A percentile compares a stretch with the other conserved stretches of the same genome.
Evolutionary conservation across 2,113 vertebrate genomes (phyloP).

Genomic region (Coracopsis vasa): DNA sequence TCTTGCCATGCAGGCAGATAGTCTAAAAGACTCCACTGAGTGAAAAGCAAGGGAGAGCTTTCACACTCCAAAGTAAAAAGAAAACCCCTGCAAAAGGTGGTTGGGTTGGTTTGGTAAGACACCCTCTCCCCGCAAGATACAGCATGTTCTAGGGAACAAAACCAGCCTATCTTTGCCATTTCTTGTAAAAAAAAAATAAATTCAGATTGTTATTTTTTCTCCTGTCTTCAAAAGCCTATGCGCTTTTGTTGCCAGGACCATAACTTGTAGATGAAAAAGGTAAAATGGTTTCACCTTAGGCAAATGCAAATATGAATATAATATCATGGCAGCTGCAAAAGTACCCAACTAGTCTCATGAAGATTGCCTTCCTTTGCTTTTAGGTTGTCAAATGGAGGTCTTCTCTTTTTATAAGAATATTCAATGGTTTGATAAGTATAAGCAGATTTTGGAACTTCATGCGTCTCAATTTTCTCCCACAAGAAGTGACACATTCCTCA

Average conservation of each 20-base stretch:
- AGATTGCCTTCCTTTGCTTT: not conserved
- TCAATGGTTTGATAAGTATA: not conserved
- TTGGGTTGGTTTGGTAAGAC: not conserved
- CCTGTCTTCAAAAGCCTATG: not conserved
- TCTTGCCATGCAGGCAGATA: not conserved
- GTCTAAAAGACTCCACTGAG: not conserved
- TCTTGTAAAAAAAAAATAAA: not conserved
- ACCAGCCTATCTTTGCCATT: not conserved
- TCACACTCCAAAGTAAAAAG: not conserved
- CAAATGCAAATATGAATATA: not conserved
- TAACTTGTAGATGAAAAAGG: not conserved
- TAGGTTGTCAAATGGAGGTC: not conserved
- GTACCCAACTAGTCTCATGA: not conserved
- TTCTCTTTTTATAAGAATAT: not conserved
- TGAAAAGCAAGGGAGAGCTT: not conserved
- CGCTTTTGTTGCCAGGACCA: not conserved
- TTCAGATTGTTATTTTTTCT: not conserved
- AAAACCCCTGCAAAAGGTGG: not conserved
- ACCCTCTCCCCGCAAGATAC: accelerated
- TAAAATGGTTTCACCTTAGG: not conserved
- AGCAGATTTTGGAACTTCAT: not conserved
- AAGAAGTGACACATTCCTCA: not conserved
- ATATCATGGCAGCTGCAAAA: not conserved
- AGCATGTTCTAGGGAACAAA: not conserved
- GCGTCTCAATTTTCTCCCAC: not conserved